Evolutionary conservation across 2,797 vertebrate species (phyloP).

Genomic region (Tauraco hartlaubi): DNA sequence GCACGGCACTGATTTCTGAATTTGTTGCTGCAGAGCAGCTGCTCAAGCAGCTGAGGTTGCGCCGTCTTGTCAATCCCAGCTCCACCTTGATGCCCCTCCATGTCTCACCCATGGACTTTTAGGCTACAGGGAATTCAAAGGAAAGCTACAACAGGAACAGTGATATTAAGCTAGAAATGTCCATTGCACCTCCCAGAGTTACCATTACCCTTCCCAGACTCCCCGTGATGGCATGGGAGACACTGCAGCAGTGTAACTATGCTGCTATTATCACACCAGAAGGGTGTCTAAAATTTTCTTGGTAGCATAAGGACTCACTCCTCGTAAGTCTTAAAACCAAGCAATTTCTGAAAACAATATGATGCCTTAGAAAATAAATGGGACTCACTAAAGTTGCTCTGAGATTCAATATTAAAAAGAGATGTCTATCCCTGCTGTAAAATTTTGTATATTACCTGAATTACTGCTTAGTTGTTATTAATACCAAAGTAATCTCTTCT

Average conservation of each 20-base stretch:
- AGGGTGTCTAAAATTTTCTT: background rate
- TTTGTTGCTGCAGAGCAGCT: accelerated
- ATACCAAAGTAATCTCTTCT: background rate
- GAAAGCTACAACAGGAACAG: background rate
- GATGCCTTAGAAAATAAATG: background rate
- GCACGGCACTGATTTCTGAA: accelerated
- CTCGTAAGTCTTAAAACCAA: background rate
- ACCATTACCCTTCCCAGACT: background rate
- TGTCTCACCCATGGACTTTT: background rate
- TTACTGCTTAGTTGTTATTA: background rate
- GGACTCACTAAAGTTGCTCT: background rate
- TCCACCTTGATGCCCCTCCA: background rate
- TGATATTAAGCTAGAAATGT: background rate
- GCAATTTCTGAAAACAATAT: background rate
- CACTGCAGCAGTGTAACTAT: background rate
- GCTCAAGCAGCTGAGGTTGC: accelerated
- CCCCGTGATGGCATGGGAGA: background rate
- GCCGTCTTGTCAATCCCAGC: background rate
- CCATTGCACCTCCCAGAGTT: background rate
- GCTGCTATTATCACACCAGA: background rate
- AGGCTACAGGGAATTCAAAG: background rate
- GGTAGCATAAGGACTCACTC: background rate
- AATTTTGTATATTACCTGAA: background rate
- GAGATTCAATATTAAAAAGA: background rate
- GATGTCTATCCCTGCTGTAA: background rate